Base-by-base conservation (phyloP, 2,888 invertebrate species). In the Tetanocera ferruginea region DNA sequence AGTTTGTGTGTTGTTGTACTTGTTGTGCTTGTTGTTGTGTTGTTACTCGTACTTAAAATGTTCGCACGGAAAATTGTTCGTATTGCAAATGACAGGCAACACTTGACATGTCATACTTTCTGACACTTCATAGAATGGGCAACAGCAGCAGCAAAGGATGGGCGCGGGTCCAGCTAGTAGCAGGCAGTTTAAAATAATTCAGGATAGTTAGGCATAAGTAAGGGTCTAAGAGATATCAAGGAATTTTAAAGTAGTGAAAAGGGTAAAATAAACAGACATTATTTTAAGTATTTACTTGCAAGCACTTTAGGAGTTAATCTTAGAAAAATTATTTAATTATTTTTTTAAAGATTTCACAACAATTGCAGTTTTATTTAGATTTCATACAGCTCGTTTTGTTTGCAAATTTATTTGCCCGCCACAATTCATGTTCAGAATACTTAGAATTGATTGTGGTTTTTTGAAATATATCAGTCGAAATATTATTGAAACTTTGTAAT, bases 61-160 rank as follows among this genome's bases (percentile, higher is more conserved):
- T 49, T 34, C 37, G 34, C 31, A 23, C 31, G 64, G 49, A 57
- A 57, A 57, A 73, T 60, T 73, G 57, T 60, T 62, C 23, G 60
- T 28, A 64, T 34, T 25, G 51, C 51, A 52, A 49, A 51, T 52
- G 66, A 72, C 43, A 73, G 64, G 66, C 49, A 64, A 75, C 75
- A 64, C 75, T 75, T 64, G 66, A 75, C 75, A 66, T 66, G 66
- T 66, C 66, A 64, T 64, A 49, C 19, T 66, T 52, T 37, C 34
- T 17, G 28, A 52, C 57, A 52, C 52, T 69, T 49, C 43, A 62
- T 11, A 25, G 62, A 31, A 23, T 25, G 62, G 23, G 25, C n/a
- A 17, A 8, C 9, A 17, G 62, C 62, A 23, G 62, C 14, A 17
- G 28, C 23, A 23, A 14, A 2, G 31, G 14, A 19, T 62, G 8